Base-by-base conservation (phyloP, 2,888 invertebrate genomes). In the Catocala sponsa region DNA sequence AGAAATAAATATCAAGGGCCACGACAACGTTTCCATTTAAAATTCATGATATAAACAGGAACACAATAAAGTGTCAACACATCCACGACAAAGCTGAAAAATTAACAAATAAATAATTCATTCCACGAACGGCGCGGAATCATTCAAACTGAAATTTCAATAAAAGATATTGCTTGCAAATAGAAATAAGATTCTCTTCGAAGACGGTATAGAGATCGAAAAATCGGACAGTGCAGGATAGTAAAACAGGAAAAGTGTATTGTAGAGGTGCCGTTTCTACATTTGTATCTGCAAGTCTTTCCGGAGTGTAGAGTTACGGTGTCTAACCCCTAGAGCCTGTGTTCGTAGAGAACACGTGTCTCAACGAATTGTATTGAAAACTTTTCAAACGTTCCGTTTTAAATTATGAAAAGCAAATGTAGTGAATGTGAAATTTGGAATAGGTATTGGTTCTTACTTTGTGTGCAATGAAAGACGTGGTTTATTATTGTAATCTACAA, bases 211-310 rank as follows among this genome's bases (percentile, higher is more conserved):
- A 49, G 49, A 72, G 65, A 74, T 74, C 68, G 71, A 68, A 70
- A 50, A 72, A 78, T 72, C 72, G 78, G 74, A 67, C 76, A 72
- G 59, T 62, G 64, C 61, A 71, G 68, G 62, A 70, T 72, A 75
- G 66, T 73, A 72, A 70, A 76, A 79, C 65, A 75, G 63, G 73
- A 78, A 76, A 74, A 76, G 61, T 70, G 70, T 80, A 80, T 76
- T 79, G 74, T 76, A 66, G 54, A 69, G 63, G 63, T 71, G 70
- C 60, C 59, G 63, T 60, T 53, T 57, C 59, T 71, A 71, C 71
- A 78, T 77, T 71, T 73, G 74, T 77, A 72, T 78, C 68, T 70
- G 64, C 62, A 62, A 72, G 69, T 68, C 71, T 71, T 76, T 65
- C 44, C 55, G 33, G 65, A 64, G 78, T 70, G 70, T 70, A 72